Base-by-base conservation (phyloP, 2,797 vertebrate genomes). In the Ptychobarbus kaznakovi region DNA sequence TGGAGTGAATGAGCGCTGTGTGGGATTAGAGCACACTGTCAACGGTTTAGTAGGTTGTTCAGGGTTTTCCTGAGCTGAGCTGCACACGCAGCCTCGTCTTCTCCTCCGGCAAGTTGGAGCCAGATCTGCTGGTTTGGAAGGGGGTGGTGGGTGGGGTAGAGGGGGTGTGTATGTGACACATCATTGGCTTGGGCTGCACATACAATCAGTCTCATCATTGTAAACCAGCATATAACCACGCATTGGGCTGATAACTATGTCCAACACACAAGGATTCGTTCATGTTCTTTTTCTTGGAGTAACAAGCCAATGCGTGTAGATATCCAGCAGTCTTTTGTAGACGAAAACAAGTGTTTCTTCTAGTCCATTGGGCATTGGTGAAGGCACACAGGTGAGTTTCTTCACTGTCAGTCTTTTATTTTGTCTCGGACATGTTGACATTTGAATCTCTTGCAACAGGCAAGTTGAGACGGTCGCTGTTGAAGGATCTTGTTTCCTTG, bases 41-140 rank as follows among this genome's bases (percentile, higher is more conserved):
- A 75, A 38, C 35, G 5, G 25, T 68, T 49, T 73, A n/a, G 28
- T 28, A 85, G 70, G 56, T 65, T 51, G 56, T 80, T 72, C 83
- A 38, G 74, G 80, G 83, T 88, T 86, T 85, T 79, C 61, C 49
- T 53, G 49, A 76, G 69, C 66, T 82, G 65, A 65, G 65, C 70
- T 56, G 74, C 79, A 68, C 82, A 68, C 28, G 53, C 76, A 25
- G 68, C 25, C 70, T 65, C 11, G 69, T 81, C 66, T 78, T 74
- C 66, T 79, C 58, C 74, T 77, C 63, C 20, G 35, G 85, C 75
- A 68, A 75, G 85, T 88, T 86, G 81, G 70, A 90, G 80, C 89
- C 89, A 88, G 89, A 87, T 87, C 76, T 80, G 85, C 86, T 88
- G 85, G 89, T 90, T 88, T 87, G 85, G 65, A 74, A 73, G 83